A percentile compares a stretch with the other conserved stretches of the same genome.
phyloP scores from a whole-genome alignment of 2,113 vertebrate species.

The Bambusicola thoracicus region DNA sequence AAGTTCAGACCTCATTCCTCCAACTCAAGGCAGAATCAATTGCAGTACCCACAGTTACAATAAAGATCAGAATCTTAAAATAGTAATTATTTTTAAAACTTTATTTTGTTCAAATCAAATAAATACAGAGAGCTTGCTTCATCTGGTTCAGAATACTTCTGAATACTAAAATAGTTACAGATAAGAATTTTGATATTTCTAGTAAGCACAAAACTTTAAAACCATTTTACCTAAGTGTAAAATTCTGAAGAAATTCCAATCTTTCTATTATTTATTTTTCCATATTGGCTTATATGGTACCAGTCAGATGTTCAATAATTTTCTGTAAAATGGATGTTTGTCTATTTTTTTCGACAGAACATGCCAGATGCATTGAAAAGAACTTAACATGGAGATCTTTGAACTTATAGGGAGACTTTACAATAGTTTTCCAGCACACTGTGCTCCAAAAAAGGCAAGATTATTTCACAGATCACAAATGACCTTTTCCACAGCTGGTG shows the following conservation, averaged over 20 bases:
- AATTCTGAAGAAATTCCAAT: neutral
- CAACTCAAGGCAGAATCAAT: neutral
- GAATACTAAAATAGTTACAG: neutral
- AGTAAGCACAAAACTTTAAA: neutral
- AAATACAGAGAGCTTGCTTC: neutral
- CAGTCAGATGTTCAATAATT: neutral
- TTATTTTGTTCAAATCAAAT: neutral
- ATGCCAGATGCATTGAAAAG: neutral
- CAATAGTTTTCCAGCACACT: neutral
- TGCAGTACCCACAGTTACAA: neutral
- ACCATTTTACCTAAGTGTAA: neutral
- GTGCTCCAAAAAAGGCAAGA: neutral
- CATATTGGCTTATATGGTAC: neutral
- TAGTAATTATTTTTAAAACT: neutral
- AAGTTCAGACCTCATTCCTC: neutral
- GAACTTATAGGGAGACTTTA: conserved; percentile 15
- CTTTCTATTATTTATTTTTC: neutral
- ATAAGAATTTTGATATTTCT: neutral
- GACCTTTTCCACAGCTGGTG: conserved; percentile 12
- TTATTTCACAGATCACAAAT: conserved; percentile 14
- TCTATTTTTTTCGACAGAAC: neutral
- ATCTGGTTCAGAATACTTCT: neutral
- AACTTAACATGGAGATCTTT: neutral
- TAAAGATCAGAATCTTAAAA: neutral
- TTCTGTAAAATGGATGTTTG: neutral